Base-by-base conservation (phyloP, 1,140 invertebrate species). In the Musca domestica region DNA sequence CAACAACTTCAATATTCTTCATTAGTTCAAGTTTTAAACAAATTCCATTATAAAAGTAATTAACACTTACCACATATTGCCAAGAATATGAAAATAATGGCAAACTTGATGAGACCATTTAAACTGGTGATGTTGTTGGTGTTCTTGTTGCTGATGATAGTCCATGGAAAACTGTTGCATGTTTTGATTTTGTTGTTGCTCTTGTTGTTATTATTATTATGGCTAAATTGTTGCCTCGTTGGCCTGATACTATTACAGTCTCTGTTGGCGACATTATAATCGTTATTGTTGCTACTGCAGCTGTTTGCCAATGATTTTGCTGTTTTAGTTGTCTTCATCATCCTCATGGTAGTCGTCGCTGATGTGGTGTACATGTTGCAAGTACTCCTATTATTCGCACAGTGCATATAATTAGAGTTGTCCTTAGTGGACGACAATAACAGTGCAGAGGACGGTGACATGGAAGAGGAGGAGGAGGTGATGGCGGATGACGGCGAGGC, bases 31-130 rank as follows among this genome's bases (percentile, higher is more conserved):
- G 34, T 41, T 41, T 41, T 41, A 41, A 41, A 41, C 34, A 41
- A 41, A 9, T 9, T 5, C 34, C 34, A 41, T 41, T 41, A 41
- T 41, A 41, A 51, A 19, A 19, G n/a, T 19, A 19, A 22, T 9
- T 12, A 19, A 17, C 20, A 65, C 67, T 69, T 64, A 69, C 67
- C 67, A 25, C 51, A 64, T 41, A 30, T 47, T 46, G 67, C 30
- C 34, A 69, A 65, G 34, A 63, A 65, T 20, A 65, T 56, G 34
- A 69, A 49, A 48, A 69, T 46, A 22, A 69, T 27, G 27, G 64
- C 25, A 23, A 65, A 56, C 25, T 46, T 23, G 30, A 27, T 46
- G 14, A 64, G 15, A 7, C 41, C 46, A 14, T 69, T 65, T 49
- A 48, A 69, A 64, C 49, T 69, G 67, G 22, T 65, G 64, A 30